A percentile compares a stretch with the other conserved stretches of the same genome.
These are phyloP conservation scores for Akabosia matsudoensis DNA, from an alignment of 1,140 invertebrate genomes.

Conservation along the genomic window DNA sequence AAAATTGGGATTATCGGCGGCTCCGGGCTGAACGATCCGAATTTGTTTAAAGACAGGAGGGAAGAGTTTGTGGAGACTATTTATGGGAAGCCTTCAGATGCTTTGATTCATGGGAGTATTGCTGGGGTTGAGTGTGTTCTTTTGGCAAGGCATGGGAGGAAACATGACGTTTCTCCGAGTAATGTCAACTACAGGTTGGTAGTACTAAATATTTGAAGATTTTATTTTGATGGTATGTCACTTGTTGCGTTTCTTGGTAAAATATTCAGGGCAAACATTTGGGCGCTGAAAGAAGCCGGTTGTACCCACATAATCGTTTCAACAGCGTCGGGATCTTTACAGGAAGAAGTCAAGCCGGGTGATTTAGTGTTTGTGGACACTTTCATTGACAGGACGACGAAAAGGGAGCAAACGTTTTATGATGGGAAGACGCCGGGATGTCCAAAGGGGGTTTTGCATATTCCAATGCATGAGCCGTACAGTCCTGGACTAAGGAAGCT, in stretches of 20 bases:
- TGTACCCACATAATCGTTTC: constrained; percentile 91
- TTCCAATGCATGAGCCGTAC: constrained; percentile 88
- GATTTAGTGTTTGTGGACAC: constrained; percentile 86
- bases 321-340: constrained; percentile 87
- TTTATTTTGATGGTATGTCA: too few relatives aligned
- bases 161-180: constrained; percentile 75
- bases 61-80: constrained; percentile 69
- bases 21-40: constrained; percentile 82
- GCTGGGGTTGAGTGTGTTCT: constrained; percentile 73
- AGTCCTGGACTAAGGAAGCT: constrained; percentile 67
- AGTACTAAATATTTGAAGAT: too few relatives aligned
- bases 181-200: constrained; percentile 76
- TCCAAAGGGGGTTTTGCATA: constrained; percentile 75
- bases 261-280: constrained; percentile 89
- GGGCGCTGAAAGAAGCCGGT: constrained; percentile 79
- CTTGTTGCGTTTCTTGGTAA: too few relatives aligned
- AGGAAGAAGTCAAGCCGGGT: constrained; percentile 81
- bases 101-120: constrained; percentile 73
- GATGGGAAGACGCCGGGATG: constrained; percentile 64
- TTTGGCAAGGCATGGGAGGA: constrained; percentile 82
- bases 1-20: constrained; percentile 95
- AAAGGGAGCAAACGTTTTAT: constrained; percentile 81
- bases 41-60: constrained; percentile 68
- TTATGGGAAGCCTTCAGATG: constrained; percentile 81
- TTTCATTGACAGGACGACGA: constrained; percentile 77